Evolutionary conservation across 1,140 invertebrate genomes (phyloP).

Genomic region (Polypedilum pembai): DNA sequence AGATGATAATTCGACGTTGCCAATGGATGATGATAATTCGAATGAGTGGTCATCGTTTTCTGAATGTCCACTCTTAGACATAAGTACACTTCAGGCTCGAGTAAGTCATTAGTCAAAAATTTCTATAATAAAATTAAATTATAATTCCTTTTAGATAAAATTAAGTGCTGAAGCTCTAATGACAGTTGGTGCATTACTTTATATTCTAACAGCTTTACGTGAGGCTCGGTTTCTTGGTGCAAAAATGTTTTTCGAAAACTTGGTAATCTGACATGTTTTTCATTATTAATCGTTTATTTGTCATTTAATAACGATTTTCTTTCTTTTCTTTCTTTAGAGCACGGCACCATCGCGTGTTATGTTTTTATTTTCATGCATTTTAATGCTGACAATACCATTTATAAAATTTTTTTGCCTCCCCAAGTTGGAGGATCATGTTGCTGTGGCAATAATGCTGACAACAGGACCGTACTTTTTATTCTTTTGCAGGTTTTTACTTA

Average conservation of each 20-base stretch:
- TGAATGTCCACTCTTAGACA: conserved; percentile 42
- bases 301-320: conserved; percentile 24
- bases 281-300: neutral
- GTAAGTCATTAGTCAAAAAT: conserved; percentile 27
- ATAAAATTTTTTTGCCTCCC: conserved; percentile 74
- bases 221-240: conserved; percentile 77
- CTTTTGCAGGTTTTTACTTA: conserved; percentile 72
- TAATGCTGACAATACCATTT: conserved; percentile 77
- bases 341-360: conserved; percentile 78
- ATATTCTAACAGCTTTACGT: conserved; percentile 68
- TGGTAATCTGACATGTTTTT: conserved; percentile 50
- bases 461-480: conserved; percentile 97
- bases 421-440: conserved; percentile 81
- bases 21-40: conserved; percentile 32
- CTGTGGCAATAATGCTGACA: conserved; percentile 88
- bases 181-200: conserved; percentile 67
- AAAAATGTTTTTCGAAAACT: conserved; percentile 85
- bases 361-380: conserved; percentile 85
- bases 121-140: no score
- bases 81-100: conserved; percentile 40
- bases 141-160: conserved; percentile 46
- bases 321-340: conserved; percentile 51
- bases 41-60: conserved; percentile 43
- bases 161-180: conserved; percentile 61
- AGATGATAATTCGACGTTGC: conserved; percentile 9